These are phyloP conservation scores for Keiferia lycopersicella DNA, from an alignment of 2,888 invertebrate species.

Conservation along the genomic window DNA sequence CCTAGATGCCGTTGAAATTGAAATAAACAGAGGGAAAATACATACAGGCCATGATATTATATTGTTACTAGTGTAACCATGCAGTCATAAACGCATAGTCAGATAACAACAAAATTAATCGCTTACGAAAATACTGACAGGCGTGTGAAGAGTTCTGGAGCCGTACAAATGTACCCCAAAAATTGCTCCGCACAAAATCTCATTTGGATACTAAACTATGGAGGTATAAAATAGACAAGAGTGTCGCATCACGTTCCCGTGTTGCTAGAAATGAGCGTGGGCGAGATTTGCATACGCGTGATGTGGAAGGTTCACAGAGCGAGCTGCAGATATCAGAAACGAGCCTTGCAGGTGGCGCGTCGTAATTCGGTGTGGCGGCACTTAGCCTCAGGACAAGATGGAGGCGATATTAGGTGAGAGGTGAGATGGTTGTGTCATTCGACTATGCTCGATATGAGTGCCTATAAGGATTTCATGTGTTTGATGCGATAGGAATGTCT, in stretches of 20 bases:
- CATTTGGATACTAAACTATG: background rate
- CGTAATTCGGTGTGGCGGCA: slow-evolving; percentile 51
- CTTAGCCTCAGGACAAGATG: slow-evolving; percentile 39
- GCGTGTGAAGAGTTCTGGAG: too few species aligned
- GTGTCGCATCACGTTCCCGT: background rate
- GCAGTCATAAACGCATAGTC: too few species aligned
- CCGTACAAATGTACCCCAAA: background rate
- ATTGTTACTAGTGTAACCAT: too few species aligned
- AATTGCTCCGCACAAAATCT: background rate
- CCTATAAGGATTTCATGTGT: too few species aligned
- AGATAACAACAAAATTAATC: too few species aligned
- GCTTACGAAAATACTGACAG: too few species aligned
- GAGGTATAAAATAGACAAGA: slow-evolving; percentile 9
- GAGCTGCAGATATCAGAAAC: slow-evolving; percentile 15
- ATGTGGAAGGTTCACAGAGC: background rate
- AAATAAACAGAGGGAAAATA: too few species aligned
- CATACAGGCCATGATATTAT: too few species aligned
- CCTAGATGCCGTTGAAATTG: too few species aligned
- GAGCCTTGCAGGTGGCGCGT: slow-evolving; percentile 45
- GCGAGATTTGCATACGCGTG: slow-evolving; percentile 2
- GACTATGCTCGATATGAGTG: too few species aligned
- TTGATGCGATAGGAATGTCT: too few species aligned
- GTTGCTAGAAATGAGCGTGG: background rate
- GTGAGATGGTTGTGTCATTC: background rate
- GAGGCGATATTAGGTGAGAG: slow-evolving; percentile 3